phyloP scores from a whole-genome alignment of 1,140 invertebrate species.

The Drosophila fuyamai region DNA sequence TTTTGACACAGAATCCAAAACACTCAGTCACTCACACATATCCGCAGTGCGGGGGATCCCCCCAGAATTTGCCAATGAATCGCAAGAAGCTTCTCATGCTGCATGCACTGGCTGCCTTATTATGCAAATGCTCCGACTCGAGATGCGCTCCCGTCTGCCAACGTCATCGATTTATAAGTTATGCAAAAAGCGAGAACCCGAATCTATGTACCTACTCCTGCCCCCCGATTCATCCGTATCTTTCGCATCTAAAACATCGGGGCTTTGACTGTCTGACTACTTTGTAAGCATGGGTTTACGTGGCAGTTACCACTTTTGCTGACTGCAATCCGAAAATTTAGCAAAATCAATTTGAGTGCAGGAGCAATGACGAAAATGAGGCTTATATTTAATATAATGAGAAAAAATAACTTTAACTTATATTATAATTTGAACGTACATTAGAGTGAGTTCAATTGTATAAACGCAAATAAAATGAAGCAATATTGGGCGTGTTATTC shows the following conservation, averaged over 20 bases:
- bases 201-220: conserved; percentile 2
- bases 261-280: conserved; percentile 63
- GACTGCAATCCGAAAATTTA: conserved; percentile 66
- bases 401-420: too few relatives aligned
- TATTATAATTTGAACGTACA: too few relatives aligned
- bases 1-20: conserved; percentile 74
- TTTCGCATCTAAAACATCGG: conserved; percentile 23
- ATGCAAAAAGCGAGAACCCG: conserved; percentile 61
- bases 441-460: too few relatives aligned
- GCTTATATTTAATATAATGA: too few relatives aligned
- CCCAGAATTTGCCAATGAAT: conserved; percentile 35
- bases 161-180: conserved; percentile 82
- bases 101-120: conserved; percentile 57
- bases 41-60: conserved; percentile 33
- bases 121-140: conserved; percentile 66
- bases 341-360: conserved; percentile 42
- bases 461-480: too few relatives aligned
- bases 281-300: conserved; percentile 72
- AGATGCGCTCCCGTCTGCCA: conserved; percentile 64
- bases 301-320: conserved; percentile 61
- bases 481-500: too few relatives aligned
- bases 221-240: conserved; percentile 2
- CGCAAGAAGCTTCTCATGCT: conserved; percentile 60
- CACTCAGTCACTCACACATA: conserved; percentile 28
- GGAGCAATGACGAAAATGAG: background rate